A percentile compares a stretch with the other conserved stretches of the same genome.
Evolutionary conservation across 2,797 vertebrate species (phyloP).

Genomic region (Emydoidea blandingii): DNA sequence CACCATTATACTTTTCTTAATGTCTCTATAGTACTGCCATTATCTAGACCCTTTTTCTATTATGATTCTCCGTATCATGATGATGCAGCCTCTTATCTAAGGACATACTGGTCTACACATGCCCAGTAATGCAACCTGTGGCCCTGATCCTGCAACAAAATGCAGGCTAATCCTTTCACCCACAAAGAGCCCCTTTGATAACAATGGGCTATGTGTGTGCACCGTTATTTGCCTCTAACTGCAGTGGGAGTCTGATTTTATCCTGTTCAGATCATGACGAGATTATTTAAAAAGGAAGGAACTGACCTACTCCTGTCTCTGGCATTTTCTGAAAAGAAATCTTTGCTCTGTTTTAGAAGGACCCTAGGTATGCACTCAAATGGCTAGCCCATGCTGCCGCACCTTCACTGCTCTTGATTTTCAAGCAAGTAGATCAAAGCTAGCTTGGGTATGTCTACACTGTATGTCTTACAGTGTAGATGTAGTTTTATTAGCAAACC

Average conservation of each 20-base stretch:
- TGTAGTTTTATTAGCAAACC: background rate
- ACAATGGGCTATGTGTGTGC: background rate
- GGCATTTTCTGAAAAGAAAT: background rate
- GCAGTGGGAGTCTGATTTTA: conserved; percentile 6
- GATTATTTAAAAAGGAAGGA: background rate
- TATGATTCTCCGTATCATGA: background rate
- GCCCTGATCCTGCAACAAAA: background rate
- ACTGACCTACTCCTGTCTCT: background rate
- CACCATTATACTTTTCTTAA: background rate
- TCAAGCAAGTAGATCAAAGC: background rate
- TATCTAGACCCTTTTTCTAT: background rate
- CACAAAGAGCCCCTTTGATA: background rate
- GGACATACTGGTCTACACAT: background rate
- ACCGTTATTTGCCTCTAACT: background rate
- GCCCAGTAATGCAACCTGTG: background rate
- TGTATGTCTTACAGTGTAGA: background rate
- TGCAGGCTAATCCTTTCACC: conserved; percentile 3
- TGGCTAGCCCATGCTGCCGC: background rate
- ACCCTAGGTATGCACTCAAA: background rate
- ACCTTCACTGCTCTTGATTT: background rate
- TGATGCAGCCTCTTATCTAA: background rate
- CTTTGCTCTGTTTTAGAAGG: background rate
- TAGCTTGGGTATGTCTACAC: background rate
- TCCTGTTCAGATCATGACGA: background rate
- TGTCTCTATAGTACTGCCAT: background rate